Conservation (phyloP, 1,140 invertebrate genomes). For the Pemphigus obesinymphae region DNA sequence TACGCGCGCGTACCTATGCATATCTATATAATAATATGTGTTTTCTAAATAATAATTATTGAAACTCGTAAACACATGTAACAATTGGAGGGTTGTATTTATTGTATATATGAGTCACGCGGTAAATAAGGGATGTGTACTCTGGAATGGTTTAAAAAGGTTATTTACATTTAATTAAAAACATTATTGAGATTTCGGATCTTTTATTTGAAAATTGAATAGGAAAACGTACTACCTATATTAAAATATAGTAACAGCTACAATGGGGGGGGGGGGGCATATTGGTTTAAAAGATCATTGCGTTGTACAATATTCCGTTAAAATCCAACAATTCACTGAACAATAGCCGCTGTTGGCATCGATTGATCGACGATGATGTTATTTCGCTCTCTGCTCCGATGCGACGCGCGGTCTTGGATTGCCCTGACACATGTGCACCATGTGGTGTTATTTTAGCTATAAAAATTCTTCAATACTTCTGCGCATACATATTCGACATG, state of each 20-base stretch:
- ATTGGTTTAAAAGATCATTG: not conserved
- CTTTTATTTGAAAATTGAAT: conserved; percentile 1
- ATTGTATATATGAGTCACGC: no score
- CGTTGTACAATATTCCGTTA: not conserved
- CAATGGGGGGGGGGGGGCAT: no score
- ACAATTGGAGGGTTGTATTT: not conserved
- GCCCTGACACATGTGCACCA: conserved; percentile 28
- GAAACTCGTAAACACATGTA: no score
- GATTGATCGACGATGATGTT: conserved; percentile 23
- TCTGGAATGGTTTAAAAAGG: not conserved
- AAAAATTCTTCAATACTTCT: conserved; percentile 32
- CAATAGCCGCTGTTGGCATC: not conserved
- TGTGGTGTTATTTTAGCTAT: conserved; percentile 39
- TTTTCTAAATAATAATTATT: no score
- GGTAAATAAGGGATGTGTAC: not conserved
- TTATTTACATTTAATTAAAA: conserved; percentile 14
- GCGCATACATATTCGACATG: conserved; percentile 11
- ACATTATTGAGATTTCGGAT: not conserved
- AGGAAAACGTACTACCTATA: not conserved
- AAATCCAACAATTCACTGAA: not conserved
- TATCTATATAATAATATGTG: no score
- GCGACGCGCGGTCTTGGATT: not conserved
- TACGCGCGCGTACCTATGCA: no score
- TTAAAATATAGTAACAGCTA: no score
- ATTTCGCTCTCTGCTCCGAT: not conserved